Base-by-base conservation (phyloP, 2,113 vertebrate species). In the Thryonomys swinderianus region DNA sequence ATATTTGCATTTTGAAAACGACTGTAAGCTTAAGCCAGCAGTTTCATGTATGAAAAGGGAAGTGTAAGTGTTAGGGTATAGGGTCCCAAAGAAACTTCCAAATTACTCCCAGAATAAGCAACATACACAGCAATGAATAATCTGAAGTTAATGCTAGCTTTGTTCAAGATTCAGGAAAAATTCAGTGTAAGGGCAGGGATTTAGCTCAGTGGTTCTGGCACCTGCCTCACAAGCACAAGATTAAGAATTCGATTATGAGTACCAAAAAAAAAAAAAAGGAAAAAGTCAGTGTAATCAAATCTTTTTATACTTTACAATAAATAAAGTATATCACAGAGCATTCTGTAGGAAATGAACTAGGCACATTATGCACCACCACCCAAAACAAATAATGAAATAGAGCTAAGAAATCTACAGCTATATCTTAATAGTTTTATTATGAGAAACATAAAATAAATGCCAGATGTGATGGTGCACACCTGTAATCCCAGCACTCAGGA, bases 111-210 rank as follows among this genome's bases (percentile, higher is more conserved):
- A 61, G 34, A 88, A 37, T 5, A 45, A 59, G 37, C 32, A 88
- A 84, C 61, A 82, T 57, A 78, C 4, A 37, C 18, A 55, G 32
- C 32, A 87, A 62, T 34, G 21, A 84, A 69, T 59, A 78, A 88
- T 18, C 57, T 40, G 61, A 91, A 91, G 82, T 79, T 85, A 84
- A 91, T 67, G 34, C 48, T 84, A 80, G 53, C 55, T 93, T 88
- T 95, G 34, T 20, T 55, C 37, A 84, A 93, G 78, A 80, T 55
- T 53, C 40, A 87, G 34, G 37, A 82, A 87, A 92, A 87, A 61
- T 10, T 64, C n/a, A 80, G 64, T 62, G 17, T n/a, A 84, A 91
- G 42, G 66, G n/a, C n/a, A n/a, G n/a, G n/a, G n/a, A n/a, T n/a
- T n/a, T n/a, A n/a, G n/a, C n/a, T n/a, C n/a, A n/a, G n/a, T n/a